phyloP scores from a whole-genome alignment of 2,113 vertebrate genomes.

The Desmodus rotundus region DNA sequence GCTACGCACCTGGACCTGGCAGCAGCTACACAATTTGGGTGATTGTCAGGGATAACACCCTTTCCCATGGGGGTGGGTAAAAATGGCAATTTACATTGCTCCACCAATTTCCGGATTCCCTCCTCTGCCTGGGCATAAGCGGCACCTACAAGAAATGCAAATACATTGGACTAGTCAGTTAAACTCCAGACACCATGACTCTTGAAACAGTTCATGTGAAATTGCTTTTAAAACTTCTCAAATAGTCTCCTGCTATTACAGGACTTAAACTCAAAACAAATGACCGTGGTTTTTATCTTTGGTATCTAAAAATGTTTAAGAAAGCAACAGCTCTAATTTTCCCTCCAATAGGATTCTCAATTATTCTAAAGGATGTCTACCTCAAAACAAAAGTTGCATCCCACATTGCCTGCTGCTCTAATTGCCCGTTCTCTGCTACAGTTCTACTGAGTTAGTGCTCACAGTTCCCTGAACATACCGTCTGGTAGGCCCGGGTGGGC shows the following conservation, averaged over 20 bases:
- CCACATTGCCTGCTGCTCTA: background rate
- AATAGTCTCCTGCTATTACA: background rate
- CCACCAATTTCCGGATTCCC: conserved; percentile 86
- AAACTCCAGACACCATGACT: background rate
- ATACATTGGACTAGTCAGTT: conserved; percentile 14
- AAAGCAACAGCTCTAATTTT: background rate
- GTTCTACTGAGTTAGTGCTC: background rate
- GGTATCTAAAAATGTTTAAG: background rate
- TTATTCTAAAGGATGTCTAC: background rate
- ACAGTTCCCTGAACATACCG: background rate
- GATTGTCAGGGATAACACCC: conserved; percentile 93
- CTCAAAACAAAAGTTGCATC: background rate
- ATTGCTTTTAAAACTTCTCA: background rate
- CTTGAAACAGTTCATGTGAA: background rate
- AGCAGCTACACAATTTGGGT: conserved; percentile 91
- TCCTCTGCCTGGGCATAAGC: conserved; percentile 90
- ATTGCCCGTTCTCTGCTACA: background rate
- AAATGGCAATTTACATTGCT: conserved; percentile 89
- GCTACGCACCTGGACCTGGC: conserved; percentile 90
- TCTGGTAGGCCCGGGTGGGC: background rate
- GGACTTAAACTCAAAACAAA: background rate
- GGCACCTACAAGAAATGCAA: conserved; percentile 84
- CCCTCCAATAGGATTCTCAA: background rate
- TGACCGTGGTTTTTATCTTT: background rate
- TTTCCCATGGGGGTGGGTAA: conserved; percentile 98